Evolutionary conservation across 2,113 vertebrate genomes (phyloP), one percentile per base, ranked within the genome.

Genomic region (Psettodes erumei): DNA sequence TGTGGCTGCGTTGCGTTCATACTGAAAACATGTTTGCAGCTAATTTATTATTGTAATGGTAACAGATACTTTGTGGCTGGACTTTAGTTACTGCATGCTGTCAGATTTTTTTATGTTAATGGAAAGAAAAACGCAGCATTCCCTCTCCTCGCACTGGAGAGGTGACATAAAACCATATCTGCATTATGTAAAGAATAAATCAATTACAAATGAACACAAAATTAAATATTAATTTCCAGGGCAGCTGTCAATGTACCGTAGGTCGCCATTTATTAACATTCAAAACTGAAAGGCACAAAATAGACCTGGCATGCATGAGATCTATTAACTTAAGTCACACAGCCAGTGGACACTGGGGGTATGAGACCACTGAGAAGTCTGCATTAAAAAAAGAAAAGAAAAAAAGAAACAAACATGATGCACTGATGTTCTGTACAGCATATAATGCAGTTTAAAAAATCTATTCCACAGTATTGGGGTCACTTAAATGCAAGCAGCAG

Each of bases 391-490:
- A 42, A 64, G 13, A 12, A n/a, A 25, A 27, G 12, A 9, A 53
- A 18, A 45, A 28, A 18, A 15, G 18, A 32, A 59, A 55, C 63
- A n/a, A 68, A 42, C 51, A 65, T 28, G 19, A 51, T 55, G 45
- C 60, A 53, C 11, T 25, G 71, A 63, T 47, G 23, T 38, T 83
- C 23, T 45, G 60, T 75, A 70, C 55, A 66, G 53, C 18, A 68
- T 63, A 33, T 70, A 48, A 79, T 71, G 77, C 38, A 75, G 10
- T 30, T 73, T 51, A 27, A 8, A n/a, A 2, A 30, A 68, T 65
- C 30, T 58, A 51, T 84, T 82, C 75, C 90, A 92, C 92, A 90
- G 89, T 88, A 82, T 82, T 32, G 27, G 77, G 90, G 89, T 90
- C 79, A 55, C 58, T 38, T 61, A 64, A 40, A 77, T 47, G n/a